Evolutionary conservation across 2,888 invertebrate species (phyloP).

Genomic region (Cosmopolites sordidus): DNA sequence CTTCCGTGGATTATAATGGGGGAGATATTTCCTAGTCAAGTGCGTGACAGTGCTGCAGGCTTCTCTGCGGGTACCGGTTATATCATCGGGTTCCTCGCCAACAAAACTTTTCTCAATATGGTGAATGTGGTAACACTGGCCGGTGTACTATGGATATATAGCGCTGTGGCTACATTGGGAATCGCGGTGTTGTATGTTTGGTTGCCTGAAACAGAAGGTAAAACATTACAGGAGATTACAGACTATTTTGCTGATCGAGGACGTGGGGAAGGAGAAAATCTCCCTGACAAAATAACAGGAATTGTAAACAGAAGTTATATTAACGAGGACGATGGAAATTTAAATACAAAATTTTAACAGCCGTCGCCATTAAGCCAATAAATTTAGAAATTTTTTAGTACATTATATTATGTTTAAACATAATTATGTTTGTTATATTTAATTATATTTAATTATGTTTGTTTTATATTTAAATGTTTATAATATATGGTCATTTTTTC

Average conservation of each 20-base stretch:
- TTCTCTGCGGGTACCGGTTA: slow-evolving; percentile 70
- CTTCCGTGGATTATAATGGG: slow-evolving; percentile 77
- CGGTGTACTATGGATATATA: slow-evolving; percentile 70
- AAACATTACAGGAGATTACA: slow-evolving; percentile 66
- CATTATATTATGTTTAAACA: no score
- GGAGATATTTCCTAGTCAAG: slow-evolving; percentile 67
- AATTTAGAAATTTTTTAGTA: no score
- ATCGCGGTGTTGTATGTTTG: slow-evolving; percentile 60
- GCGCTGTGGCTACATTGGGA: slow-evolving; percentile 59
- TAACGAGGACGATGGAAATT: no score
- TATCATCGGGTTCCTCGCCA: slow-evolving; percentile 69
- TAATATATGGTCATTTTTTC: no score
- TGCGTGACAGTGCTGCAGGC: slow-evolving; percentile 68
- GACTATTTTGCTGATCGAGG: slow-evolving; percentile 62
- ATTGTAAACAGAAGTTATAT: no score
- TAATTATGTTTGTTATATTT: no score
- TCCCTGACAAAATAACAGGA: no score
- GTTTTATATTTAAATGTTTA: no score
- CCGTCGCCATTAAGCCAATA: no score
- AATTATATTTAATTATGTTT: no score
- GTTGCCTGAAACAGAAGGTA: slow-evolving; percentile 80
- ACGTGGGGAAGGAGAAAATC: no score
- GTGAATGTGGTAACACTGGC: slow-evolving; percentile 59
- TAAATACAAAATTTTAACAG: no score
- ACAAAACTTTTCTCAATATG: slow-evolving; percentile 69